Evolutionary conservation across 2,888 invertebrate species (phyloP).

Genomic region (Noctuana brunneofusca): DNA sequence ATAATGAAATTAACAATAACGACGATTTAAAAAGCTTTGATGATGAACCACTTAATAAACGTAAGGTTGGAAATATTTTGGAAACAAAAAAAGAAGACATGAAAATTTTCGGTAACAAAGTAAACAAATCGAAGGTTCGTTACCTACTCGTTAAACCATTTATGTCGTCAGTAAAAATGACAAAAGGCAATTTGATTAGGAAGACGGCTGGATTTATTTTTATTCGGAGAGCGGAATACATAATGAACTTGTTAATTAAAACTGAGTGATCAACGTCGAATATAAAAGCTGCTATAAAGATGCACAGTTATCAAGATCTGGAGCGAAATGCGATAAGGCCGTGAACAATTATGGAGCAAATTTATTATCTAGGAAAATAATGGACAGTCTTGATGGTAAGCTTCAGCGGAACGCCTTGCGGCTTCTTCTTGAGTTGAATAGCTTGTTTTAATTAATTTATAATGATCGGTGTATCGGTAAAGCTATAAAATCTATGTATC

Average conservation of each 20-base stretch:
- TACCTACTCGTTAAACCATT: conserved; percentile 32
- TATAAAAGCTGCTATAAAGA: conserved; percentile 55
- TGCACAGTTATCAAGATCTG: conserved; percentile 51
- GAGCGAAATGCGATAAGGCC: conserved; percentile 49
- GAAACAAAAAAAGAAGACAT: not conserved
- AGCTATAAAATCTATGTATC: no score
- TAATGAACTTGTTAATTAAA: conserved; percentile 61
- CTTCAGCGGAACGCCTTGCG: not conserved
- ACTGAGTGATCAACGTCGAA: conserved; percentile 55
- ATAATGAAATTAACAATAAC: not conserved
- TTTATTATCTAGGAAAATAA: conserved; percentile 45
- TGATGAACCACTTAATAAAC: not conserved
- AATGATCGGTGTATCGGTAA: not conserved
- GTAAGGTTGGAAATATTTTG: not conserved
- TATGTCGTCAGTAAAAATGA: conserved; percentile 29
- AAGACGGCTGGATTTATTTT: conserved; percentile 30
- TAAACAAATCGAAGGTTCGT: conserved; percentile 29
- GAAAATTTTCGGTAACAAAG: conserved; percentile 20
- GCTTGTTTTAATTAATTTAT: not conserved
- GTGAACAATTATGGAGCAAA: conserved; percentile 39
- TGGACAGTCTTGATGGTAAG: conserved; percentile 5
- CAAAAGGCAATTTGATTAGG: conserved; percentile 34
- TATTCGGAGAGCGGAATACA: conserved; percentile 44
- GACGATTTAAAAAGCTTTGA: not conserved
- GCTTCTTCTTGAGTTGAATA: not conserved